A percentile compares a stretch with the other conserved stretches of the same genome.
phyloP scores from a whole-genome alignment of 2,888 invertebrate species.

The Eupithecia subumbrata region DNA sequence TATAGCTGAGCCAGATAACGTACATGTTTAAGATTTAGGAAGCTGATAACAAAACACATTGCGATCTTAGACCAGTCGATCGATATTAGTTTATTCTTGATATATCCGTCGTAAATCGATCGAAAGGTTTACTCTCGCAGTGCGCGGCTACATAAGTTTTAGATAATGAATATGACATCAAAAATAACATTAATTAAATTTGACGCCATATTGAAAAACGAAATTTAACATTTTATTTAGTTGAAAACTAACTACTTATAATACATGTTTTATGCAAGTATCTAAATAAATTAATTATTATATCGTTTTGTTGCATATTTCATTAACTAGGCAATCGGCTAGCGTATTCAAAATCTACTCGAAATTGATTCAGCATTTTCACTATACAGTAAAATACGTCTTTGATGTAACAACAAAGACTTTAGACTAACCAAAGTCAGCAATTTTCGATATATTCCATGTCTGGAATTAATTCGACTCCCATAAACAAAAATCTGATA shows the following conservation, averaged over 20 bases:
- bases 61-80: constrained; percentile 5
- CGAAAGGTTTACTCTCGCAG: constrained; percentile 9
- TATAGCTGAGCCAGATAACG: neutral
- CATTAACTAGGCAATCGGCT: constrained; percentile 38
- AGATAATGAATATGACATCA: constrained; percentile 40
- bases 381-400: neutral
- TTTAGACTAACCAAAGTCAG: constrained; percentile 1
- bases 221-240: constrained; percentile 57
- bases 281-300: constrained; percentile 64
- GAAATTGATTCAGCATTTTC: constrained; percentile 6
- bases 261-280: constrained; percentile 77
- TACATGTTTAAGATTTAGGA: neutral
- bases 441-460: neutral
- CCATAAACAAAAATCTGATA: neutral
- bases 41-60: neutral
- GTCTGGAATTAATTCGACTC: neutral
- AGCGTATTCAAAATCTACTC: constrained; percentile 26
- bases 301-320: constrained; percentile 46
- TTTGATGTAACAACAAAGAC: constrained; percentile 3
- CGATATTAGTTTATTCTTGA: constrained; percentile 11
- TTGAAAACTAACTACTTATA: constrained; percentile 80
- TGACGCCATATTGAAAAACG: constrained; percentile 47
- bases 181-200: constrained; percentile 23
- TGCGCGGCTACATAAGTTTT: constrained; percentile 19
- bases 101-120: neutral